Base-by-base conservation (phyloP, 2,113 vertebrate species). In the Macrotus californicus region DNA sequence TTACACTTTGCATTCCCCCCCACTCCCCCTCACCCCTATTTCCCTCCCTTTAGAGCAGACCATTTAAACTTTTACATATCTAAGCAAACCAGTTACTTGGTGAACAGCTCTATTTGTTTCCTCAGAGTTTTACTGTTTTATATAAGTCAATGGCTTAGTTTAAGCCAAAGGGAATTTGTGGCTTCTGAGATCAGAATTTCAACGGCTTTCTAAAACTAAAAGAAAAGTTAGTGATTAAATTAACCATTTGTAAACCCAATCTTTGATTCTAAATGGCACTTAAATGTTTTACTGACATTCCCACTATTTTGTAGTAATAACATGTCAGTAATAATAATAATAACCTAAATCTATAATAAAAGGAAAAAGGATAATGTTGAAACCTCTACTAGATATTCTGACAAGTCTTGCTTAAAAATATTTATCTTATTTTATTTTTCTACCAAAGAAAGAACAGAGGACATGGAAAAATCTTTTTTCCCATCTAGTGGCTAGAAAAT, bases 401-500 rank as follows among this genome's bases (percentile, higher is more conserved):
- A 94, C 29, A 56, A 95, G 36, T 91, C 48, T 89, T 91, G 13
- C 48, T 92, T 95, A 69, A 96, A 94, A 89, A 90, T 61, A 41
- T 46, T 9, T 94, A 11, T 69, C 56, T 56, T 73, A 82, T 82
- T 95, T 39, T 46, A 88, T 87, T 88, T 96, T 94, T 43, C 72
- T 82, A 72, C 69, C 69, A 75, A 91, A 75, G 34, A 61, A 85
- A 81, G 41, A 67, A 69, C 13, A 83, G 8, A 72, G 41, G 56
- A 87, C 29, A 39, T 75, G 67, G 76, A 59, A 91, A 93, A 93
- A 15, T 4, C 84, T 92, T 94, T 90, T 31, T 61, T 96, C 77
- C 94, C 86, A 93, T 97, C 98, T 97, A 97, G 91, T 96, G 97
- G 96, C 94, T 96, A 89, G 96, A 97, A 94, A 97, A 94, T 85